phyloP scores from a whole-genome alignment of 2,797 vertebrate genomes.

The Echeneis naucrates region DNA sequence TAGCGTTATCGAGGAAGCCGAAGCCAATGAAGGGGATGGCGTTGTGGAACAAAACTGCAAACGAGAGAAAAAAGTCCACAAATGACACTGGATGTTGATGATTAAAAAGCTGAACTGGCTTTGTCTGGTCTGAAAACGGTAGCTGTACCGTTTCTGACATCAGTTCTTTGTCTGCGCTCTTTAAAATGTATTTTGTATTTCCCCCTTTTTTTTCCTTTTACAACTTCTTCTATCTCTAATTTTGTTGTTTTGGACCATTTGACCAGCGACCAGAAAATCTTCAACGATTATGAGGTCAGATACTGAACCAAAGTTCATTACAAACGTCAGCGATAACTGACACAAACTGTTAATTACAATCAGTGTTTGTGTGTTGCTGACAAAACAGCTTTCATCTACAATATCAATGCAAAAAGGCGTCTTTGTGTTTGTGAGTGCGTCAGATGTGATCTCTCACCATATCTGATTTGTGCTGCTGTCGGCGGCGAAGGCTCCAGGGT shows the following conservation, averaged over 20 bases:
- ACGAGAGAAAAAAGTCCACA: not conserved
- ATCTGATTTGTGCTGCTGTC: conserved; percentile 91
- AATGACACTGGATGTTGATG: not conserved
- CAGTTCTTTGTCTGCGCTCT: no score
- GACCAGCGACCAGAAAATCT: not conserved
- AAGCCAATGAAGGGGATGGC: conserved; percentile 96
- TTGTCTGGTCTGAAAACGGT: not conserved
- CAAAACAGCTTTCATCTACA: not conserved
- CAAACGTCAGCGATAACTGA: no score
- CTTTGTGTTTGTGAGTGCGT: conserved; percentile 13
- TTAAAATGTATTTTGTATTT: not conserved
- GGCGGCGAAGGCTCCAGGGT: conserved; percentile 88
- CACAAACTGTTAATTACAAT: not conserved
- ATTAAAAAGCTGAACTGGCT: not conserved
- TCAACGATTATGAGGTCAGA: conserved; percentile 8
- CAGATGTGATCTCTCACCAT: conserved; percentile 80
- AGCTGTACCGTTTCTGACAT: no score
- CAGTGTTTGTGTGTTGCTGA: not conserved
- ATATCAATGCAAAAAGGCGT: not conserved
- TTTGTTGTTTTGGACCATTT: not conserved
- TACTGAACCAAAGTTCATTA: not conserved
- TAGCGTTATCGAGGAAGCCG: conserved; percentile 98
- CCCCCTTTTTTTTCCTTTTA: not conserved
- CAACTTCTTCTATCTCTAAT: no score
- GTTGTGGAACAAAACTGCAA: conserved; percentile 94